Evolutionary conservation across 2,888 invertebrate genomes (phyloP).

Genomic region (Agonopterix subpropinquella): DNA sequence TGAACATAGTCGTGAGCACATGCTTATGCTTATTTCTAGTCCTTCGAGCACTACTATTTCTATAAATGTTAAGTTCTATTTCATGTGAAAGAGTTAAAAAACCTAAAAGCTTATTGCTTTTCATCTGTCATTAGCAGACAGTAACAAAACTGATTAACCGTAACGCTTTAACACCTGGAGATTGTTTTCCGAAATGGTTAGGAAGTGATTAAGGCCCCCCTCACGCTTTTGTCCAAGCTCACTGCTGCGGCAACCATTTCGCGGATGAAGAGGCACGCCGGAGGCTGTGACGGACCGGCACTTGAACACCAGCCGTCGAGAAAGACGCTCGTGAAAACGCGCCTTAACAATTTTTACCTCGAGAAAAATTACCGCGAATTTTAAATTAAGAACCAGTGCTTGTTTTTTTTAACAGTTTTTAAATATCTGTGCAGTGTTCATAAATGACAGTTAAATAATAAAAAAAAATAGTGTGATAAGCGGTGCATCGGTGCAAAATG

Average conservation of each 20-base stretch:
- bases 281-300: constrained; percentile 42
- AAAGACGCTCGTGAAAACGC: constrained; percentile 30
- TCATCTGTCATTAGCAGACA: constrained; percentile 26
- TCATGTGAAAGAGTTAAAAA: no score
- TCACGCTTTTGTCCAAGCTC: constrained; percentile 27
- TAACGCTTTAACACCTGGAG: constrained; percentile 43
- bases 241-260: constrained; percentile 38
- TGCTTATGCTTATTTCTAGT: no score
- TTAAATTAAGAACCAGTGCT: neutral
- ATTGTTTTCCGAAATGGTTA: constrained; percentile 35
- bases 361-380: neutral
- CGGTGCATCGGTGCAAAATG: constrained; percentile 53
- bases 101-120: constrained; percentile 23
- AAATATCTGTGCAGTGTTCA: neutral
- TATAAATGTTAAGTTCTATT: no score
- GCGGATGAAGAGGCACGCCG: constrained; percentile 49
- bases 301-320: constrained; percentile 32
- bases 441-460: constrained; percentile 1
- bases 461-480: constrained; percentile 13
- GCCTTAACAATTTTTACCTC: neutral
- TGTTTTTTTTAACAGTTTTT: neutral
- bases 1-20: no score
- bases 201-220: constrained; percentile 43
- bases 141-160: constrained; percentile 31
- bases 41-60: no score